Conservation (phyloP, 37 sponge, comb jelly and placozoan species). For the Chondrosia reniformis region DNA sequence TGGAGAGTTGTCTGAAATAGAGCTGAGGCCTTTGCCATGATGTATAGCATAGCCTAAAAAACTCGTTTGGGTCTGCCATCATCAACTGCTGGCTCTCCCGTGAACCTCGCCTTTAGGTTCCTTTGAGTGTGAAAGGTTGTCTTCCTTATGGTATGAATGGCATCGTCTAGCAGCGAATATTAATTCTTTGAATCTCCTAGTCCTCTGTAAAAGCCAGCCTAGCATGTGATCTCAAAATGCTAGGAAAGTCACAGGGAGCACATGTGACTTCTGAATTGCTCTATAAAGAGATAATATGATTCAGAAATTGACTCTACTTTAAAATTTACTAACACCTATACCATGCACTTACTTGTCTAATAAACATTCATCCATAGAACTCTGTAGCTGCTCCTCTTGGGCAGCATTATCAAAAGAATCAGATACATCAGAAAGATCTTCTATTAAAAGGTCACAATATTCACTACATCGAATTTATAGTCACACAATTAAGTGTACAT, state of each 20-base stretch:
- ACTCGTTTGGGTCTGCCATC: not conserved
- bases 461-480: too few species aligned
- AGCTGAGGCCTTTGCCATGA: not conserved
- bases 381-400: not conserved
- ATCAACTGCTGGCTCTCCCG: slow-evolving; percentile 13
- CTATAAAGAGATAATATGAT: not conserved
- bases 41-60: not conserved
- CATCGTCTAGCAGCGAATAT: slow-evolving; percentile 4
- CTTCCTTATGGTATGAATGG: not conserved
- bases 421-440: not conserved
- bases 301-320: too few species aligned
- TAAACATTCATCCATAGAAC: not conserved
- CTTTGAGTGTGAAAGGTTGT: not conserved
- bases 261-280: not conserved
- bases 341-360: not conserved
- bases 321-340: not conserved
- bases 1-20: not conserved
- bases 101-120: not conserved
- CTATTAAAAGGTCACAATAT: not conserved
- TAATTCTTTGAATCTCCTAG: not conserved
- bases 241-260: not conserved
- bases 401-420: not conserved
- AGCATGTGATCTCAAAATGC: not conserved
- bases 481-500: too few species aligned
- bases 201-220: not conserved